phyloP scores from a whole-genome alignment of 2,797 vertebrate species.

The Smutsia gigantea region DNA sequence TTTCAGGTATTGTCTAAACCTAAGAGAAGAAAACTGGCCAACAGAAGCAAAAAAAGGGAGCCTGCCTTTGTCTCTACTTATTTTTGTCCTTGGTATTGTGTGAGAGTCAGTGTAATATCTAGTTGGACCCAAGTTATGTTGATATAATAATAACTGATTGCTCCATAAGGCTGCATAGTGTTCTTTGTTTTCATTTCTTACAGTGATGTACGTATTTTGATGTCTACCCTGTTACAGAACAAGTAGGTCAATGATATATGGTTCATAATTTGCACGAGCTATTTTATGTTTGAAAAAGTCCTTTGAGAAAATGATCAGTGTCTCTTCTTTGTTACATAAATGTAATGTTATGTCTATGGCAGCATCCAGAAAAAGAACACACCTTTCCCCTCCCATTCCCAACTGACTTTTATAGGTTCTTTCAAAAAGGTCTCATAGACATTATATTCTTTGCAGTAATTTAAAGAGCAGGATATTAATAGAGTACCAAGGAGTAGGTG shows the following conservation, averaged over 20 bases:
- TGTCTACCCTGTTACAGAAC: neutral
- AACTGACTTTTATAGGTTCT: neutral
- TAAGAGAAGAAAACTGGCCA: too few species aligned
- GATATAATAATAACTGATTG: neutral
- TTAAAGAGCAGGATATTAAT: neutral
- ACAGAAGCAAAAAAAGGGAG: too few species aligned
- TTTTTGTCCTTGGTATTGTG: too few species aligned
- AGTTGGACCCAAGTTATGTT: too few species aligned
- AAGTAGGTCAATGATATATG: neutral
- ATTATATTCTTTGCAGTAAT: neutral
- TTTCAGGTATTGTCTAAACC: too few species aligned
- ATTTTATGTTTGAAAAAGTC: neutral
- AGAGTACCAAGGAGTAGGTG: neutral
- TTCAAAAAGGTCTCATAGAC: too few species aligned
- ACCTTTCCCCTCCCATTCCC: neutral
- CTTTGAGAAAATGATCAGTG: neutral
- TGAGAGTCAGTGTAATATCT: too few species aligned
- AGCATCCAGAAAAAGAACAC: neutral
- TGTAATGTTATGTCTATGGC: neutral
- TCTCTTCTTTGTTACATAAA: neutral
- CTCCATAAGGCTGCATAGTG: neutral
- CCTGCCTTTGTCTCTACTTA: too few species aligned
- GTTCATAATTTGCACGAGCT: neutral
- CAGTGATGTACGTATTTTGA: neutral
- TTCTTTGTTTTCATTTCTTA: neutral